Percentiles rank a stretch among this genome's conserved stretches.
phyloP scores from a whole-genome alignment of 2,113 vertebrate genomes.

The Laticauda laticaudata region DNA sequence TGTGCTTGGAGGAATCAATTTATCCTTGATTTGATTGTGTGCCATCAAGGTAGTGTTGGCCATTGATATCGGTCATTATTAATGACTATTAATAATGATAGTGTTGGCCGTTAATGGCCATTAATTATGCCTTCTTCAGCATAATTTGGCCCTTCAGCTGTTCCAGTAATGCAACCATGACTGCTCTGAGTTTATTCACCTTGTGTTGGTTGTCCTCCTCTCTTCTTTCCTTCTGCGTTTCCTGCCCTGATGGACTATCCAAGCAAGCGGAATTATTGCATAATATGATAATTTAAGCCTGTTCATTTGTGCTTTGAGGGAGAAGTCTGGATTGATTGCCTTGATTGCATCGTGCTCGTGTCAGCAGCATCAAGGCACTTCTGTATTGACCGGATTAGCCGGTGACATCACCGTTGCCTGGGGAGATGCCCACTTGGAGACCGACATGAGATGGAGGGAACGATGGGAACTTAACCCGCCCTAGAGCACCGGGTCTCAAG shows the following conservation, averaged over 20 bases:
- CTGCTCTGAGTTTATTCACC: background rate
- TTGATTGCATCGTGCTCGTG: background rate
- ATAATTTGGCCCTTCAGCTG: background rate
- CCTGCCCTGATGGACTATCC: background rate
- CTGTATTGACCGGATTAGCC: background rate
- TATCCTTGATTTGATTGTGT: background rate
- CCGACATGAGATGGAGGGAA: no score
- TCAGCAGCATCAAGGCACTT: no score
- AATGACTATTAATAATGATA: background rate
- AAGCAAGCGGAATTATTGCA: background rate
- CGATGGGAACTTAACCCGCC: no score
- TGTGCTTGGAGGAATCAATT: background rate
- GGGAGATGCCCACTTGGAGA: no score
- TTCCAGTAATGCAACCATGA: background rate
- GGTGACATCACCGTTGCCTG: background rate
- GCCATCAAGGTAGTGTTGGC: background rate
- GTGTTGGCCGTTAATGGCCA: background rate
- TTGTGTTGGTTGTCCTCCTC: background rate
- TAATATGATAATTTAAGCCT: background rate
- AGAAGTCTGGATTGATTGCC: background rate
- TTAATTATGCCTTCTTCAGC: background rate
- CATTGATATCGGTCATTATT: background rate
- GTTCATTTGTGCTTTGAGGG: background rate
- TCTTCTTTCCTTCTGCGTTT: background rate
- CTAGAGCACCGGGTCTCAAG: background rate